Base-by-base conservation (phyloP, 2,113 vertebrate genomes). In the Rhinogobius similis region DNA sequence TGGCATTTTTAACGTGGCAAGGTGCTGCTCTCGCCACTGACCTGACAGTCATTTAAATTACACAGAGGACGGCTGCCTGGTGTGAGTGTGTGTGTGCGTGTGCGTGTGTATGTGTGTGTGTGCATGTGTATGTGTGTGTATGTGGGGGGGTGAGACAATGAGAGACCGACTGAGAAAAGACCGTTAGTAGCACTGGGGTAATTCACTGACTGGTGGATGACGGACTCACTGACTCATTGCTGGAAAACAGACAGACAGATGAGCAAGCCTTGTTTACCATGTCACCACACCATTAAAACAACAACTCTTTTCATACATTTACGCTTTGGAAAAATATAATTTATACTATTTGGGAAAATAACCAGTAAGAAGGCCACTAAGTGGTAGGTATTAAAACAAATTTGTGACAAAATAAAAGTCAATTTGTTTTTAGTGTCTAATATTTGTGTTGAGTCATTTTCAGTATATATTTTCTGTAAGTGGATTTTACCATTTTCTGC, bases 1-100 rank as follows among this genome's bases (percentile, higher is more conserved):
- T 97, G 95, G 96, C 96, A 97, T 98, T 98, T 99, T 98, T 97
- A 98, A 96, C 96, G 94, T 91, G 90, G 90, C 90, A 87, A 91
- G 91, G 90, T 92, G 90, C 95, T 94, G 90, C 90, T 90, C 92
- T 88, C 86, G 85, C 87, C 90, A 91, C 93, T 93, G 92, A 93
- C 93, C 92, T 93, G 93, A 93, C 92, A 93, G 92, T 93, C 93
- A 93, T 93, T 93, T 93, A 93, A 93, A 93, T 92, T 93, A 92
- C 90, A 90, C 79, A 90, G 84, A 86, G 79, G 82, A 82, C 79
- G 87, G 86, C 73, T 88, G 70, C 79, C 83, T 63, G 82, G 74
- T 81, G 80, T 77, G 79, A 67, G 68, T 67, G 77, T 65, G 55
- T 39, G 39, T 24, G 65, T 61, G 61, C 27, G 68, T 62, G 73